Evolutionary conservation across 1,140 invertebrate genomes (phyloP).

Genomic region (Drosophila varians): DNA sequence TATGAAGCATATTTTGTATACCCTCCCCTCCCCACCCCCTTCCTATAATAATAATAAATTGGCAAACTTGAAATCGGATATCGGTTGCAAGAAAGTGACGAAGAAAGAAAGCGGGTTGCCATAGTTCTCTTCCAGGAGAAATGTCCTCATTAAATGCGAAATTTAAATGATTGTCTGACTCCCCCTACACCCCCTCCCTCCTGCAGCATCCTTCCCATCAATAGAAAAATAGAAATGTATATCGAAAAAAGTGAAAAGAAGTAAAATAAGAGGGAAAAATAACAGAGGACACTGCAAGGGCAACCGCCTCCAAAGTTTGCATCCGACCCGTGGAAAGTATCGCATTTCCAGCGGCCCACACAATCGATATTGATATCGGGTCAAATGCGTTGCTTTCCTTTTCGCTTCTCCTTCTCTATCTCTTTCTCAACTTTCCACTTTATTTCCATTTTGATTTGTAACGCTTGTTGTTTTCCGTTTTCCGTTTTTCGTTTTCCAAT

Average conservation of each 20-base stretch:
- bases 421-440: conserved; percentile 1
- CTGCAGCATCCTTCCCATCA: conserved; percentile 15
- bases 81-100: conserved; percentile 41
- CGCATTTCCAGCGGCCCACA: conserved; percentile 32
- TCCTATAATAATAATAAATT: conserved; percentile 62
- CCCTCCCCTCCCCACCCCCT: not conserved
- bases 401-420: conserved; percentile 5
- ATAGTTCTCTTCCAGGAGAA: conserved; percentile 45
- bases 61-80: conserved; percentile 68
- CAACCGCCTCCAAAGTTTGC: conserved; percentile 29
- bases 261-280: not conserved
- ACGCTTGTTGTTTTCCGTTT: conserved; percentile 4
- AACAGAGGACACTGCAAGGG: conserved; percentile 33
- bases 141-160: conserved; percentile 57
- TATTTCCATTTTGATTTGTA: conserved; percentile 4
- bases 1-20: conserved; percentile 49
- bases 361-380: conserved; percentile 37
- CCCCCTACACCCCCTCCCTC: too few relatives aligned
- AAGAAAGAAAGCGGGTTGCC: conserved; percentile 56
- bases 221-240: conserved; percentile 16
- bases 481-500: conserved; percentile 13
- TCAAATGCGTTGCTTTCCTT: conserved; percentile 4
- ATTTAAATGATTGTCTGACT: conserved; percentile 35
- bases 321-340: conserved; percentile 60
- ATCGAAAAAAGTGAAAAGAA: not conserved